phyloP scores from a whole-genome alignment of 1,140 invertebrate species.

The Zaprionus tsacasi region DNA sequence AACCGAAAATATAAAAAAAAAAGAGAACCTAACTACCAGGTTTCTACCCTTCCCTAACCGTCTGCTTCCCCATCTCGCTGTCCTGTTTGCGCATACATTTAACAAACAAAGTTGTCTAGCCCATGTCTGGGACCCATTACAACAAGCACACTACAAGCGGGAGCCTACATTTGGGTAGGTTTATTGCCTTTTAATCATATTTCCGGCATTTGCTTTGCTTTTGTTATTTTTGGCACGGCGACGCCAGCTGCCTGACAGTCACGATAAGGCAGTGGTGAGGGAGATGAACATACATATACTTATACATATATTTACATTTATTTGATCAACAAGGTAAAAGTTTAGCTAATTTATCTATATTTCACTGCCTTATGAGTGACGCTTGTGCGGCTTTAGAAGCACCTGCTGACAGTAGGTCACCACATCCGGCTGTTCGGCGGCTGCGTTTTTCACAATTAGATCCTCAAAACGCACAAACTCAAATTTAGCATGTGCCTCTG shows the following conservation, averaged over 20 bases:
- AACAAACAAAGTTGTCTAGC: constrained; percentile 51
- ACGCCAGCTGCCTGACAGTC: constrained; percentile 27
- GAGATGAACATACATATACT: background rate
- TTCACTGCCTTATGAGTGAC: constrained; percentile 14
- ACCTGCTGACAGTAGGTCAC: constrained; percentile 84
- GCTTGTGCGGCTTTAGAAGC: constrained; percentile 65
- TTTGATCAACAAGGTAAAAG: constrained; percentile 18
- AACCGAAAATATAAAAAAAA: constrained; percentile 38
- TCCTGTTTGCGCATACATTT: constrained; percentile 60
- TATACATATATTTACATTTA: constrained; percentile 34
- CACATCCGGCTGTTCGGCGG: constrained; percentile 85
- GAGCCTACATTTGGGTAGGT: constrained; percentile 40
- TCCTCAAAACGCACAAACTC: constrained; percentile 85
- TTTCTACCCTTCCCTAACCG: constrained; percentile 64
- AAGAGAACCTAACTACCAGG: constrained; percentile 45
- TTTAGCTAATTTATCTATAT: constrained; percentile 28
- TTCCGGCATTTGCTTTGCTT: constrained; percentile 57
- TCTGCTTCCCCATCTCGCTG: constrained; percentile 8
- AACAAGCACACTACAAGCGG: background rate
- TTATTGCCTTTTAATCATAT: constrained; percentile 68
- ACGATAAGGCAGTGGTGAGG: constrained; percentile 2
- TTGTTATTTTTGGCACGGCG: constrained; percentile 58
- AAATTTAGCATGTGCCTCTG: constrained; percentile 75
- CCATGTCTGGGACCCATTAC: constrained; percentile 48
- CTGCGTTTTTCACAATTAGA: constrained; percentile 83